Conservation (phyloP, 2,888 invertebrate species). For the Seira ritae region DNA sequence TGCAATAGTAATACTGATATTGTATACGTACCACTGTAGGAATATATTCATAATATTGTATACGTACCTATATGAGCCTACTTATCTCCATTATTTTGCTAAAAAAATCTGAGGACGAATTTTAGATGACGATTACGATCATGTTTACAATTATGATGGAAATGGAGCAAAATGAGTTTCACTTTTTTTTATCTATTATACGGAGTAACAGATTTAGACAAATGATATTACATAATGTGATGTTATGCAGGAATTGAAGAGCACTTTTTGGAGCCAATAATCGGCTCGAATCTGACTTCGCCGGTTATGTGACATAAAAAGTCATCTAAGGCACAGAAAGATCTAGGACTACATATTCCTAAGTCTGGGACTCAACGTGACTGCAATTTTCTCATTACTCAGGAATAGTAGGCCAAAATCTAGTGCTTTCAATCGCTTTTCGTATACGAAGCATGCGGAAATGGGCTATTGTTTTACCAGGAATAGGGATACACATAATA, state of each 20-base stretch:
- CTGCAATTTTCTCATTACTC: no score
- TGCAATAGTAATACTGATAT: no score
- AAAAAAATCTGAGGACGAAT: constrained; percentile 24
- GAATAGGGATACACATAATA: no score
- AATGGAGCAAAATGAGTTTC: constrained; percentile 53
- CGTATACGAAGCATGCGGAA: background rate
- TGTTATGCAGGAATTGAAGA: background rate
- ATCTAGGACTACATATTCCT: no score
- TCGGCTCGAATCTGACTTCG: background rate
- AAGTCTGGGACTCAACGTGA: background rate
- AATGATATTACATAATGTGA: no score
- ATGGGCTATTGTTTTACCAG: background rate
- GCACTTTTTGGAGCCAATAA: background rate
- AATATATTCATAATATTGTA: no score
- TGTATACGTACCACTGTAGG: no score
- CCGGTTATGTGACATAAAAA: background rate
- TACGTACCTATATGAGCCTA: no score
- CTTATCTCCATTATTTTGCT: background rate
- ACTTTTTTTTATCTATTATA: constrained; percentile 36
- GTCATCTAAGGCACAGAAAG: background rate
- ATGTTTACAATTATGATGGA: constrained; percentile 37
- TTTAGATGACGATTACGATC: constrained; percentile 17
- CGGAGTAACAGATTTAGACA: background rate
- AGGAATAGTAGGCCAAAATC: no score
- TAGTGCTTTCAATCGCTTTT: no score